These are phyloP conservation scores for Carcinoscorpius rotundicauda DNA, from an alignment of 1,140 invertebrate species.

Conservation along the genomic window DNA sequence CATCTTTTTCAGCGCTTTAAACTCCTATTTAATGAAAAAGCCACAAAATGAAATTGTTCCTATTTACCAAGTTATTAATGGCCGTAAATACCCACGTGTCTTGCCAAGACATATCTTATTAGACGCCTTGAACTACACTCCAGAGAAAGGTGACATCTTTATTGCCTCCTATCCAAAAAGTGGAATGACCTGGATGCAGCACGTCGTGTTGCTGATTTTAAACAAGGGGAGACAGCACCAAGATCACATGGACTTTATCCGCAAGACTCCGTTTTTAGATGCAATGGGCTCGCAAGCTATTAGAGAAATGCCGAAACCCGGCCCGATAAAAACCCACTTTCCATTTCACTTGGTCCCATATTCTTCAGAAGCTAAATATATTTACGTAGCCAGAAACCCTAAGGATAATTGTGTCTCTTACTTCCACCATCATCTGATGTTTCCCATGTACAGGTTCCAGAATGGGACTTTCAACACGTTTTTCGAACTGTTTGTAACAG, in stretches of 20 bases:
- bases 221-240: constrained; percentile 8
- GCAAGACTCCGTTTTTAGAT: constrained; percentile 12
- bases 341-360: constrained; percentile 52
- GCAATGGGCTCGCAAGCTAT: constrained; percentile 2
- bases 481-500: constrained; percentile 14
- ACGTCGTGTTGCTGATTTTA: constrained; percentile 15
- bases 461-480: constrained; percentile 12
- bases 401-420: constrained; percentile 75
- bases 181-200: constrained; percentile 18
- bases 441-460: not conserved
- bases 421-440: constrained; percentile 53
- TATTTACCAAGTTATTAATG: no score
- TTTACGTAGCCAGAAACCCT: constrained; percentile 69
- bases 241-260: not conserved
- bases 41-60: no score
- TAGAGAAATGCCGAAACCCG: not conserved
- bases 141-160: constrained; percentile 13
- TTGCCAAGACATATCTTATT: not conserved
- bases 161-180: constrained; percentile 20
- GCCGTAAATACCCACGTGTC: no score
- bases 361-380: constrained; percentile 36
- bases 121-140: constrained; percentile 9
- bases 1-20: no score
- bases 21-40: no score
- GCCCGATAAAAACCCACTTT: constrained; percentile 51